A percentile compares a stretch with the other conserved stretches of the same genome.
phyloP scores from a whole-genome alignment of 2,888 invertebrate genomes.

The Drosophila limbata region DNA sequence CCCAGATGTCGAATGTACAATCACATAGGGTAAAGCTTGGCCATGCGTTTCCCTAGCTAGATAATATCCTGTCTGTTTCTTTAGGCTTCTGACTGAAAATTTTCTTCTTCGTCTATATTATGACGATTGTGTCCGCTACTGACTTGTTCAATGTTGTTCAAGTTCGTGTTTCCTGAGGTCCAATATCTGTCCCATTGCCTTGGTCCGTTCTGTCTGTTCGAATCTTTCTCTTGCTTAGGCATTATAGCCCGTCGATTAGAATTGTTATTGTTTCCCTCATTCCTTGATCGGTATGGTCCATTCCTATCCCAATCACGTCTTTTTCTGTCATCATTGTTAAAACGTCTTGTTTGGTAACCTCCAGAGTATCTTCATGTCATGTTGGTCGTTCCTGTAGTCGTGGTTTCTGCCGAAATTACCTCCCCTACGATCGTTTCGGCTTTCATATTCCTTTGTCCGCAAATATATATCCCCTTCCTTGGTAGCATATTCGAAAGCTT shows the following conservation, averaged over 20 bases:
- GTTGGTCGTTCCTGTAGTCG: neutral
- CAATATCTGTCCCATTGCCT: too few relatives aligned
- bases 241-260: neutral
- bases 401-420: neutral
- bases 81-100: too few relatives aligned
- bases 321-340: neutral
- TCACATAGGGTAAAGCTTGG: too few relatives aligned
- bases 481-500: too few relatives aligned
- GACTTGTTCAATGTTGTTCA: too few relatives aligned
- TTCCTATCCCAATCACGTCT: constrained; percentile 1
- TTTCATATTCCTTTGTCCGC: neutral
- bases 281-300: neutral
- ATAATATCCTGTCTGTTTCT: too few relatives aligned
- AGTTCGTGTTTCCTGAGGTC: too few relatives aligned
- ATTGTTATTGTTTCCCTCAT: neutral
- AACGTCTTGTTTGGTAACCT: neutral
- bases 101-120: too few relatives aligned
- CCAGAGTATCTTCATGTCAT: neutral
- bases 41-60: too few relatives aligned
- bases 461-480: neutral
- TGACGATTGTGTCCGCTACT: too few relatives aligned
- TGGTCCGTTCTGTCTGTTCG: neutral
- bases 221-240: neutral
- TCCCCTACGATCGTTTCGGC: too few relatives aligned
- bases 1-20: too few relatives aligned